These are phyloP conservation scores for Kuschelorhynchus macadamiae DNA, from an alignment of 2,888 invertebrate species.

Conservation along the genomic window DNA sequence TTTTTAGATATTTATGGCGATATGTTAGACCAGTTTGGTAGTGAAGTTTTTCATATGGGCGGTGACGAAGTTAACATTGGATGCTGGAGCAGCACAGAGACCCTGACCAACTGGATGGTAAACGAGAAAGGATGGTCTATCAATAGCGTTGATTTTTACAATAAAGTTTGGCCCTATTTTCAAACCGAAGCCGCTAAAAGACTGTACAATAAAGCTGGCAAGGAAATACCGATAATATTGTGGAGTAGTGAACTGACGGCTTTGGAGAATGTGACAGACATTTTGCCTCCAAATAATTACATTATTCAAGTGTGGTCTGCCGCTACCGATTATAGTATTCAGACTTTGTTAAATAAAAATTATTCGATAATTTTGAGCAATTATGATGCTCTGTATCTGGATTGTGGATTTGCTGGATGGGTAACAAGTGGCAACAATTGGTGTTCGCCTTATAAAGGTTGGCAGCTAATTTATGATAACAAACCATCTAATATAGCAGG, in stretches of 20 bases:
- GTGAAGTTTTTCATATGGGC: conserved; percentile 81
- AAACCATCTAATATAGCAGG: conserved; percentile 75
- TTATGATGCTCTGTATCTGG: conserved; percentile 87
- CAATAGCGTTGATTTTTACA: conserved; percentile 70
- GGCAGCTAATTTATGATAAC: conserved; percentile 88
- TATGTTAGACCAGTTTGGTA: conserved; percentile 79
- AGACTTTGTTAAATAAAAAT: conserved; percentile 78
- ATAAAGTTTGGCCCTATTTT: conserved; percentile 80
- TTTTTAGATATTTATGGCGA: conserved; percentile 80
- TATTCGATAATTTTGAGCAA: conserved; percentile 86
- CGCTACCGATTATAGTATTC: conserved; percentile 75
- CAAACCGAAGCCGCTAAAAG: conserved; percentile 76
- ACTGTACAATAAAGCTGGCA: conserved; percentile 68
- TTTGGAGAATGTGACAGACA: conserved; percentile 74
- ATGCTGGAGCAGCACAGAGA: conserved; percentile 77
- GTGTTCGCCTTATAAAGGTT: conserved; percentile 91
- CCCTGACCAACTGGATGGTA: conserved; percentile 77
- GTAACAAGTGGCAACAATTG: conserved; percentile 85
- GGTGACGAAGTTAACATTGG: conserved; percentile 89
- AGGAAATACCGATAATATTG: conserved; percentile 76
- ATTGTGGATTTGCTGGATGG: conserved; percentile 89
- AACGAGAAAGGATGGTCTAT: conserved; percentile 72
- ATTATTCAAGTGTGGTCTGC: conserved; percentile 88
- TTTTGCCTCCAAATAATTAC: conserved; percentile 80
- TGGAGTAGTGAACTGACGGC: conserved; percentile 88